phyloP scores from a whole-genome alignment of 2,888 invertebrate genomes.

The Pristionchus fissidentatus region DNA sequence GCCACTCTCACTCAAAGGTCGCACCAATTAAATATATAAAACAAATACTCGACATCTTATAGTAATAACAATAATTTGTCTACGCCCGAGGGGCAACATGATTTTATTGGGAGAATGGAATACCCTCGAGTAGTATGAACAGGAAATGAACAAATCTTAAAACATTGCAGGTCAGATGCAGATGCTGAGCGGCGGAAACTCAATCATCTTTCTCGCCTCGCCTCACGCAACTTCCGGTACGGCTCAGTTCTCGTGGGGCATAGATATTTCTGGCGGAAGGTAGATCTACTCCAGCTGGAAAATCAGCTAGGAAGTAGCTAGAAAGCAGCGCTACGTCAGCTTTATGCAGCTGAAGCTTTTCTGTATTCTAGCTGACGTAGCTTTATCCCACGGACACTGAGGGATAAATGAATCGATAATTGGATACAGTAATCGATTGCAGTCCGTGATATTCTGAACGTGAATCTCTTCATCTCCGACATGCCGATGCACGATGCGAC shows the following conservation, averaged over 20 bases:
- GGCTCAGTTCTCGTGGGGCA: background rate
- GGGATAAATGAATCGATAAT: slow-evolving; percentile 3
- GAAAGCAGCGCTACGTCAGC: too few relatives aligned
- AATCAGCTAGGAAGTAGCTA: too few relatives aligned
- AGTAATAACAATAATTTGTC: background rate
- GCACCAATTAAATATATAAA: background rate
- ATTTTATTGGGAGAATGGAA: background rate
- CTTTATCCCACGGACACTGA: too few relatives aligned
- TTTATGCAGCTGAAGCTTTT: background rate
- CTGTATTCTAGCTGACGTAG: background rate
- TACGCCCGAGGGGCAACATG: too few relatives aligned
- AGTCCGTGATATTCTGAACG: slow-evolving; percentile 67
- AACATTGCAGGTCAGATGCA: slow-evolving; percentile 72
- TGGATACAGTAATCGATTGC: slow-evolving; percentile 40
- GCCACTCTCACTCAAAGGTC: slow-evolving; percentile 63
- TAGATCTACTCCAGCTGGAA: too few relatives aligned
- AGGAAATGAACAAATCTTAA: too few relatives aligned
- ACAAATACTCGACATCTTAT: background rate
- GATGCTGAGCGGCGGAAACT: slow-evolving; percentile 66
- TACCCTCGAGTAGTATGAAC: background rate
- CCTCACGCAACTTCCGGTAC: slow-evolving; percentile 70
- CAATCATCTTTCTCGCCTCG: slow-evolving; percentile 71
- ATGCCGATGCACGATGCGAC: slow-evolving; percentile 74
- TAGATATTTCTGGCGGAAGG: too few relatives aligned
- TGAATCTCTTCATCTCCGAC: slow-evolving; percentile 71